A percentile compares a stretch with the other conserved stretches of the same genome.
Conservation (phyloP, 1,140 invertebrate species). For the Augochlora pura region DNA sequence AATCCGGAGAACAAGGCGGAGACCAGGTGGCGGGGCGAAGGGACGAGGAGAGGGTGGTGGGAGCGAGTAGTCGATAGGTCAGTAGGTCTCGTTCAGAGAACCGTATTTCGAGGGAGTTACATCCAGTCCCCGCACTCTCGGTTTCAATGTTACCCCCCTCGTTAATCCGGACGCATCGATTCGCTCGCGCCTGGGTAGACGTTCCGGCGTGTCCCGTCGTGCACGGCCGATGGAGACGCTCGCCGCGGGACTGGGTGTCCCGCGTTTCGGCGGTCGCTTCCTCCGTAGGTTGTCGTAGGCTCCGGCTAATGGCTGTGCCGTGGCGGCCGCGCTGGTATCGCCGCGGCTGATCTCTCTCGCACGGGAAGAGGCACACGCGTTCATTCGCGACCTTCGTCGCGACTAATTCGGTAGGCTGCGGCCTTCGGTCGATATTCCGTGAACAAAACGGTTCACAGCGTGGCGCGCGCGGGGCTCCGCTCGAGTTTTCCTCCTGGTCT, state of each 20-base stretch:
- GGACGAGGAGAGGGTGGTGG: too few relatives aligned
- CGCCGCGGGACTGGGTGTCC: too few relatives aligned
- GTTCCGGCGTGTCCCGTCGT: background rate
- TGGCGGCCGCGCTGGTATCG: too few relatives aligned
- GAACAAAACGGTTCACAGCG: constrained; percentile 33
- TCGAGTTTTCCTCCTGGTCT: constrained; percentile 10
- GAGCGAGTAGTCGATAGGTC: constrained; percentile 72
- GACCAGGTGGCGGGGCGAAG: too few relatives aligned
- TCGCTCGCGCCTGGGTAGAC: too few relatives aligned
- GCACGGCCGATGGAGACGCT: background rate
- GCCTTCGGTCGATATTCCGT: constrained; percentile 45
- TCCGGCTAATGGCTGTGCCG: too few relatives aligned
- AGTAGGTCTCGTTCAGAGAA: constrained; percentile 71
- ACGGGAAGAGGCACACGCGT: constrained; percentile 10
- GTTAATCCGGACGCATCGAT: constrained; percentile 22
- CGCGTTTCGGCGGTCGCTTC: too few relatives aligned
- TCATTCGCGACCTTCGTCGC: constrained; percentile 40
- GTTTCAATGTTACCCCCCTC: constrained; percentile 42
- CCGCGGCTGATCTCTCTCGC: background rate
- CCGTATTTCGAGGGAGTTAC: constrained; percentile 29
- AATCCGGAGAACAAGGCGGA: background rate
- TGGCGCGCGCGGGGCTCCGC: constrained; percentile 20
- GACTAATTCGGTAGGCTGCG: constrained; percentile 46
- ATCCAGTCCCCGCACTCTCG: constrained; percentile 47
- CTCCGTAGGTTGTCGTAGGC: too few relatives aligned